Conservation (phyloP, 2,113 vertebrate species). For the Stegastes partitus region DNA sequence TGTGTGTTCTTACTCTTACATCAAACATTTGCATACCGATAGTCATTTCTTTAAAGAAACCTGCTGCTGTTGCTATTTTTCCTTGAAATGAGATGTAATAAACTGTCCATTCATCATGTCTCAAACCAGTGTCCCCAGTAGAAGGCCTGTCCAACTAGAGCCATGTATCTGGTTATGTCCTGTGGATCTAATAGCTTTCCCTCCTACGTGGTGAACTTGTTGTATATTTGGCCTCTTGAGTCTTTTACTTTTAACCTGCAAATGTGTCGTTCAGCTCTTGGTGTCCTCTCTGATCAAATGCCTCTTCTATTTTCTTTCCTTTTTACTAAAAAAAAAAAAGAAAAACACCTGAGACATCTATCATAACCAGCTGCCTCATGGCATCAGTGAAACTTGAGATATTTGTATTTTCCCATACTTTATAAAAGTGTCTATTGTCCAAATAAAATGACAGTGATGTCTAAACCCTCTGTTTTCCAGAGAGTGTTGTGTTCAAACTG, state of each 20-base stretch:
- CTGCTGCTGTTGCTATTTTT: conserved; percentile 17
- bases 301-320: conserved; percentile 51
- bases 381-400: conserved; percentile 79
- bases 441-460: conserved; percentile 82
- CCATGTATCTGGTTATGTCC: conserved; percentile 49
- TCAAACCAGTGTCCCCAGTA: too few relatives aligned
- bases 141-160: conserved; percentile 19
- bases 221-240: conserved; percentile 45
- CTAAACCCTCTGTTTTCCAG: conserved; percentile 18
- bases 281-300: conserved; percentile 58
- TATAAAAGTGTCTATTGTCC: conserved; percentile 76
- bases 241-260: conserved; percentile 47
- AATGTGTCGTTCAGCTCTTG: conserved; percentile 54
- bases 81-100: conserved; percentile 27
- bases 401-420: conserved; percentile 83
- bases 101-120: neutral
- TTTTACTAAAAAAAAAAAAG: conserved; percentile 55
- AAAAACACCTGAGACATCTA: conserved; percentile 54
- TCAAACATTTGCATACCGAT: neutral
- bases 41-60: conserved; percentile 7
- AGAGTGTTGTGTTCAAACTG: conserved; percentile 18
- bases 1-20: conserved; percentile 2
- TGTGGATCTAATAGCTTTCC: conserved; percentile 60
- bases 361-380: conserved; percentile 70
- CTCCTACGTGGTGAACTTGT: conserved; percentile 46